Conservation (phyloP, 92 coral and sea anemone species). For the Epizoanthus illoricatus region DNA sequence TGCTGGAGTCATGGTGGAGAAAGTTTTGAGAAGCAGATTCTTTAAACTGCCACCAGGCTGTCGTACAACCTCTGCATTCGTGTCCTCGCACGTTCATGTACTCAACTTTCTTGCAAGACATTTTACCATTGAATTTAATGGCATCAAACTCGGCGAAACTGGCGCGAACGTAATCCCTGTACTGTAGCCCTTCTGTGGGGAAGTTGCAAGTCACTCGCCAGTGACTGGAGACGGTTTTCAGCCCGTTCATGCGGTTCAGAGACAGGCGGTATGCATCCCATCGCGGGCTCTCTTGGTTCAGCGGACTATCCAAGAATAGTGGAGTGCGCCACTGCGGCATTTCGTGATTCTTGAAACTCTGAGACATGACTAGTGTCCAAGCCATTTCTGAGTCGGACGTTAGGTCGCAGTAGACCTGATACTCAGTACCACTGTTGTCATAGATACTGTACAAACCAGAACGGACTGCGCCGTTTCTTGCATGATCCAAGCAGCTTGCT, state of each 20-base stretch:
- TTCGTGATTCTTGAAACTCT: background rate
- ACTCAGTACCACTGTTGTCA: background rate
- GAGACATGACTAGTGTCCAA: conserved; percentile 30
- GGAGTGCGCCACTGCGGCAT: background rate
- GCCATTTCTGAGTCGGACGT: conserved; percentile 13
- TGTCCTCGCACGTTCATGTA: conserved; percentile 54
- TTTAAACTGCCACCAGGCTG: conserved; percentile 46
- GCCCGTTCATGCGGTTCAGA: conserved; percentile 3
- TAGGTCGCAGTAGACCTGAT: conserved; percentile 23
- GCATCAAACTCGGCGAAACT: conserved; percentile 18
- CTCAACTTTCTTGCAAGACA: conserved; percentile 34
- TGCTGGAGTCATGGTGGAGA: conserved; percentile 35
- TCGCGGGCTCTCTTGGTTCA: conserved; percentile 21
- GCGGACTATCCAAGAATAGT: background rate
- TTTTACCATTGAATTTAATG: background rate
- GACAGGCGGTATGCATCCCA: conserved; percentile 27
- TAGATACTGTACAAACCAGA: conserved; percentile 10
- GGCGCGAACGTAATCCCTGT: conserved; percentile 37
- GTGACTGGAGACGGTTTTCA: conserved; percentile 38
- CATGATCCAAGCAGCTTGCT: conserved; percentile 20
- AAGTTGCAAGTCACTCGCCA: conserved; percentile 52
- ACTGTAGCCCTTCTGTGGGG: conserved; percentile 32
- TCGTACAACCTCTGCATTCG: conserved; percentile 45
- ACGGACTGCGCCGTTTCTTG: background rate
- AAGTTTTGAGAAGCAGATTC: background rate